Evolutionary conservation across 2,113 vertebrate genomes (phyloP), one percentile per base, ranked within the genome.

Genomic region (Verasper variegatus): DNA sequence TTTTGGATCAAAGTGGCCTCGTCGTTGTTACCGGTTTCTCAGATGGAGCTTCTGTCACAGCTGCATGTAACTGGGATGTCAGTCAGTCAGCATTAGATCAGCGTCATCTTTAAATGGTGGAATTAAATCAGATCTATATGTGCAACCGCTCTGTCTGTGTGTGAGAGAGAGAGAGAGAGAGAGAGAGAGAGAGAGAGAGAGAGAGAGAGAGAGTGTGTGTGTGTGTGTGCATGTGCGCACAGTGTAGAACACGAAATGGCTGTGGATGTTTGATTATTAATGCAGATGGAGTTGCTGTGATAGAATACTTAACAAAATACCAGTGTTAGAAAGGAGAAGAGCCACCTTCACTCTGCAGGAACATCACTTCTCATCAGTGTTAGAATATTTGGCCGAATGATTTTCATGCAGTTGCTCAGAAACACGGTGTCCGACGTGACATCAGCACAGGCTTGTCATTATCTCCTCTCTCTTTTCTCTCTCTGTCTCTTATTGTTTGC

Each of bases 401-500:
- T 61, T 78, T 76, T 62, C 14, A 31, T 17, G 20, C 54, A 10
- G n/a, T 51, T 2, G 69, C 63, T 57, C 14, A 40, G 21, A 14
- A 15, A 60, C 64, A 26, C 68, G 15, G 58, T 0, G 26, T 0
- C 20, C 47, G 59, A 31, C 0, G 74, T 57, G 59, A 67, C 76
- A 45, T 12, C 42, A 45, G 42, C 42, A 49, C 45, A 49, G 45
- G 45, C 15, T 52, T 2, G 20, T 7, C 56, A 77, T 80, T 66
- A 71, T 82, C 69, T 71, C 69, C 72, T 66, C 82, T 72, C 12
- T 45, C 24, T 27, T 23, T 13, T 57, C 15, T 52, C 60, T 65
- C 80, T 71, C 9, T 35, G 21, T 52, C n/a, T 51, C 60, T 75
- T 52, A 65, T 78, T 75, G 80, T 81, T 55, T 84, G 58, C 78